Base-by-base conservation (phyloP, 1,140 invertebrate species). In the Drosophila santomea region DNA sequence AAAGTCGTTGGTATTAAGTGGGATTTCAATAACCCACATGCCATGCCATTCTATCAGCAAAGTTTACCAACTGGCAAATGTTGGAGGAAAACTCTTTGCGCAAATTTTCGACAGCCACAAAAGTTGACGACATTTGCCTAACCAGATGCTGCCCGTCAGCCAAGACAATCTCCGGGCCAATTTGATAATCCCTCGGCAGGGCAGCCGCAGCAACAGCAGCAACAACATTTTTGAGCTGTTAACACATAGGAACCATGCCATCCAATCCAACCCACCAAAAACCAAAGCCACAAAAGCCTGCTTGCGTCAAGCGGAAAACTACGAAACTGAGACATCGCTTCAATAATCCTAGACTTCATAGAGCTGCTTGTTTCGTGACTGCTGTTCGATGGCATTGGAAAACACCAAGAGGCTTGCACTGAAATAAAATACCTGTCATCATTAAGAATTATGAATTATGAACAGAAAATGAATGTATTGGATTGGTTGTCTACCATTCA, bases 261-360 rank as follows among this genome's bases (percentile, higher is more conserved):
- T 7, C 10, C 15, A 17, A 43, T 15, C 2, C 28, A 12, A 14
- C 41, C 67, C 48, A 23, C 32, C 32, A 32, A 32, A 32, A 32
- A 8, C 15, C 38, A 35, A 69, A 71, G 51, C 68, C 64, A 58
- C 68, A 71, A 57, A 57, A 56, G 67, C 56, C 64, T 69, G 41
- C 35, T 36, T 57, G 36, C 11, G 67, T 54, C 52, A 57, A 47
- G 43, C 64, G 45, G 39, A 39, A 48, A 71, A 71, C 64, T 71
- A 71, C 68, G 66, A 71, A 71, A 71, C 64, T 71, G 43, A 71
- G 67, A 71, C 64, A 69, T 71, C 51, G 67, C 64, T 38, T 69
- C 67, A 71, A 71, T 71, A 71, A 71, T 66, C 64, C 66, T 32
- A 35, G 54, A 71, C 51, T 71, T 71, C 68, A 71, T 71, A 71